Conservation (phyloP, 1,140 invertebrate genomes). For the Drosophila sechellia region DNA sequence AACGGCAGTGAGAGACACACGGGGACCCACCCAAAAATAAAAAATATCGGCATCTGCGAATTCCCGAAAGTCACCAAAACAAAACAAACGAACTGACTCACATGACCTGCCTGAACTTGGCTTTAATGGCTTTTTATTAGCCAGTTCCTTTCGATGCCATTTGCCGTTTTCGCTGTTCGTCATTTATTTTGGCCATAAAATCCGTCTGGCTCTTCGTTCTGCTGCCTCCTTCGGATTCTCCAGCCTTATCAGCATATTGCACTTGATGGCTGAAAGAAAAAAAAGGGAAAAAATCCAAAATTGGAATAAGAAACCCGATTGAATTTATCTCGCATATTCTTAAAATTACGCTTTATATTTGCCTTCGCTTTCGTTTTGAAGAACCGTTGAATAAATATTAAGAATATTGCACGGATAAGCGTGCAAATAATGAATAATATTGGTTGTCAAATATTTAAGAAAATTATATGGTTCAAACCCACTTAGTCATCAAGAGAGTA, state of each 20-base stretch:
- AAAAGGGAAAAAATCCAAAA: not conserved
- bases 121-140: constrained; percentile 78
- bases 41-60: constrained; percentile 18
- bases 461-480: too few relatives aligned
- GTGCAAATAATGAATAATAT: not conserved
- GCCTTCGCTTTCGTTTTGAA: constrained; percentile 46
- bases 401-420: not conserved
- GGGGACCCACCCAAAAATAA: constrained; percentile 4
- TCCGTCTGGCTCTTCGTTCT: constrained; percentile 32
- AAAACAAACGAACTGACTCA: constrained; percentile 55
- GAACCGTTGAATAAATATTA: constrained; percentile 44
- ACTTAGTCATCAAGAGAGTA: too few relatives aligned
- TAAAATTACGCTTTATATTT: constrained; percentile 9
- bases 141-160: constrained; percentile 20
- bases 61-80: constrained; percentile 7
- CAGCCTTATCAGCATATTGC: constrained; percentile 23
- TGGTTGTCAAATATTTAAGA: not conserved
- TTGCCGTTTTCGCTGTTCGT: constrained; percentile 29
- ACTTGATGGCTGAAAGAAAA: constrained; percentile 21
- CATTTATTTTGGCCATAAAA: constrained; percentile 48
- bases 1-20: not conserved
- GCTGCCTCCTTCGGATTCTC: not conserved
- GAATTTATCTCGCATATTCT: constrained; percentile 17
- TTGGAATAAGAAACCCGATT: constrained; percentile 7
- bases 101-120: constrained; percentile 79